Evolutionary conservation across 2,113 vertebrate species (phyloP).

Genomic region (Paralichthys olivaceus): DNA sequence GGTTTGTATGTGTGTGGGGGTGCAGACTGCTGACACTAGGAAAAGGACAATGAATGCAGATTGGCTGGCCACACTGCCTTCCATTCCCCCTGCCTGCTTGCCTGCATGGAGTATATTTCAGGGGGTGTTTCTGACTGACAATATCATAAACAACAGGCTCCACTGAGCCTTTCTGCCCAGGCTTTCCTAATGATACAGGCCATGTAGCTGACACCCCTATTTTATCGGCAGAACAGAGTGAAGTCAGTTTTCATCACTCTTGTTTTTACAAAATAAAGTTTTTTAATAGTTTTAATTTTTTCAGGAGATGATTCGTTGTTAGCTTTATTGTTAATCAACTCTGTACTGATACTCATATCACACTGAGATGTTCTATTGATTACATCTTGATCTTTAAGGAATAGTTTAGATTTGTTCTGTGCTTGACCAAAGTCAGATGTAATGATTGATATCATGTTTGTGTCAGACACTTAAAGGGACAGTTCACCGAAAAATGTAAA

Average conservation of each 20-base stretch:
- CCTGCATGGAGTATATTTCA: neutral
- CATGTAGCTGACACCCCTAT: neutral
- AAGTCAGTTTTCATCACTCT: neutral
- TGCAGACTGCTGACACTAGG: slow-evolving; percentile 6
- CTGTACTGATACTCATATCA: no score
- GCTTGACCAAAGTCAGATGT: no score
- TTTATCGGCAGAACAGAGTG: neutral
- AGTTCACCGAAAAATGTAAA: no score
- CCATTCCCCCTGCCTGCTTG: neutral
- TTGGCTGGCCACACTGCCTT: neutral
- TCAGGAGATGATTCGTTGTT: no score
- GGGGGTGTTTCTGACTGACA: neutral
- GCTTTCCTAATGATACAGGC: neutral
- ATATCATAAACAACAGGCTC: slow-evolving; percentile 5
- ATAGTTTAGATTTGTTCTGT: no score
- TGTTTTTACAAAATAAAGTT: neutral
- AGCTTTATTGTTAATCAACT: no score
- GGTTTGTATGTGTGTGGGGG: neutral
- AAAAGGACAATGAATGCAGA: slow-evolving; percentile 21
- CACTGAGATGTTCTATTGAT: no score
- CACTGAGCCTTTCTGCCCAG: neutral
- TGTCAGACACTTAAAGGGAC: no score
- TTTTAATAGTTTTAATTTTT: neutral
- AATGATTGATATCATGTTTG: no score
- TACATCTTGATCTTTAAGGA: no score